Base-by-base conservation (phyloP, 2,888 invertebrate genomes). In the Drosophila tanythrix region DNA sequence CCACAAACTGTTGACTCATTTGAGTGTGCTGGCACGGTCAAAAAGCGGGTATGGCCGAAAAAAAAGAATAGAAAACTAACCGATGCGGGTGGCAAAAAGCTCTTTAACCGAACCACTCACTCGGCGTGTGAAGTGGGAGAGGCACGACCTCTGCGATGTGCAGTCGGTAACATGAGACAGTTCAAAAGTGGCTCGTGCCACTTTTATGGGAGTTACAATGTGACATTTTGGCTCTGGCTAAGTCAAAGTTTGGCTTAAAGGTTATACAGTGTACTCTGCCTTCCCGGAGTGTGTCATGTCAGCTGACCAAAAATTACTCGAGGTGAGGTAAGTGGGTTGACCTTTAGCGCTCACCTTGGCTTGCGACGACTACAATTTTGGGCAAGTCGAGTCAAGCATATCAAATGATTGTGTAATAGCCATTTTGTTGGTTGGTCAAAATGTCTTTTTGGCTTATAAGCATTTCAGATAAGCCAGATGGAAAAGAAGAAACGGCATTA, bases 1-100 rank as follows among this genome's bases (percentile, higher is more conserved):
- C 87, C 82, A 82, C 88, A 89, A 88, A 75, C 85, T 89, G 89
- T 89, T 85, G 85, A 85, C 89, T 88, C 88, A 84, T 82, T 88
- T 85, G 80, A 72, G 88, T 84, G 88, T 88, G 77, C 52, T 56
- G 51, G 66, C 27, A 46, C 43, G 50, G 29, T 67, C 29, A 72
- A 71, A 63, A 58, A 21, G 15, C 46, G 40, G 38, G 15, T 10
- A 40, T 62, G 67, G 68, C 55, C 65, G 55, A 68, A 40, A 40
- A 35, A 36, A n/a, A 25, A 13, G 10, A 33, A 33, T 33, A 35
- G 5, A 27, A 13, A 21, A 52, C 46, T 68, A 84, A 63, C 60
- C 43, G 57, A 83, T 86, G 67, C 86, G 83, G 87, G 83, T 46
- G 59, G 56, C 21, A 13, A 57, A 71, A 69, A 70, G 53, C 62